Evolutionary conservation across 2,797 vertebrate genomes (phyloP).

Genomic region (Lithobates sylvaticus): DNA sequence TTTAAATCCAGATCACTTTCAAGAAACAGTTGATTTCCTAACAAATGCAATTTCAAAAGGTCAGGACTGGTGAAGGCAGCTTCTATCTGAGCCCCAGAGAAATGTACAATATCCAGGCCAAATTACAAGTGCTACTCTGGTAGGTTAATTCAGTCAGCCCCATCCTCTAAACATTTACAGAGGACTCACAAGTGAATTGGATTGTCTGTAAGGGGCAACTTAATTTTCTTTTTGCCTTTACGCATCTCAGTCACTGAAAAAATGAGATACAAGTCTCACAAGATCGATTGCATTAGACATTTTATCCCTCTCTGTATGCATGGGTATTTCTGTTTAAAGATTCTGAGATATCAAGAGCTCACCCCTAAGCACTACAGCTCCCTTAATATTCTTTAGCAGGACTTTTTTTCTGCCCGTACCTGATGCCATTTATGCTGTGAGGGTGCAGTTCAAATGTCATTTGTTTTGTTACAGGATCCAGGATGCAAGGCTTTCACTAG

Average conservation of each 20-base stretch:
- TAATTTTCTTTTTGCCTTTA: constrained; percentile 54
- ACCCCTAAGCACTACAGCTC: constrained; percentile 10
- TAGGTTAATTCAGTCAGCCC: constrained; percentile 57
- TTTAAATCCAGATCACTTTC: constrained; percentile 61
- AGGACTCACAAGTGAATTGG: constrained; percentile 58
- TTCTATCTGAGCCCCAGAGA: constrained; percentile 56
- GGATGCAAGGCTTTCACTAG: too few species aligned
- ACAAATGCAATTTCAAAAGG: constrained; percentile 63
- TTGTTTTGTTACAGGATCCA: too few species aligned
- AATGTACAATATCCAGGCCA: constrained; percentile 54
- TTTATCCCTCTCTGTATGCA: constrained; percentile 25
- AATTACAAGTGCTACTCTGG: constrained; percentile 54
- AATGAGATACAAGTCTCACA: constrained; percentile 33
- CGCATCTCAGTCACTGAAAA: constrained; percentile 46
- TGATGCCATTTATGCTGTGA: neutral
- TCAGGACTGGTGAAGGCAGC: constrained; percentile 48
- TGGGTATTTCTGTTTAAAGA: constrained; percentile 33
- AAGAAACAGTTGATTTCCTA: constrained; percentile 60
- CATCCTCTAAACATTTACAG: constrained; percentile 61
- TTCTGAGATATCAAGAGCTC: neutral
- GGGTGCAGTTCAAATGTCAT: neutral
- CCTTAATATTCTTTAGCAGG: constrained; percentile 2
- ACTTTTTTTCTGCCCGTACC: neutral
- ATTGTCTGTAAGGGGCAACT: constrained; percentile 59
- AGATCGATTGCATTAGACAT: constrained; percentile 42